These are phyloP conservation scores for Aselliscus stoliczkanus DNA, from an alignment of 2,797 vertebrate genomes.

Conservation along the genomic window DNA sequence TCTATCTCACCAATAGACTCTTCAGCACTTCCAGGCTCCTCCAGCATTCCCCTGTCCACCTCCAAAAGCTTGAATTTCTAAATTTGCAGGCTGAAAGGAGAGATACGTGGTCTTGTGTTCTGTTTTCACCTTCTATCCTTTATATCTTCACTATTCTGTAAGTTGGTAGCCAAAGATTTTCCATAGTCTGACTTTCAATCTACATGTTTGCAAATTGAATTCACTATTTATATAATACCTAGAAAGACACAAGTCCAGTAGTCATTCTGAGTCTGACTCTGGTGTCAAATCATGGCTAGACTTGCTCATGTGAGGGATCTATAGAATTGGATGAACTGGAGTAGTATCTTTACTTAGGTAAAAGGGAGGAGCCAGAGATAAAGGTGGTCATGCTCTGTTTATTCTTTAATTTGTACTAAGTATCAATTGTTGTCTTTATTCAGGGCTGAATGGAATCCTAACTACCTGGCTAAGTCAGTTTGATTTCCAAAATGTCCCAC, in stretches of 20 bases:
- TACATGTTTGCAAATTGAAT: neutral
- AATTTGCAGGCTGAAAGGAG: neutral
- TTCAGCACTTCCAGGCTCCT: neutral
- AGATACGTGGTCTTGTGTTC: neutral
- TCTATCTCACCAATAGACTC: neutral
- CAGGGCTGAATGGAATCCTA: neutral
- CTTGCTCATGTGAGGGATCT: rapidly evolving
- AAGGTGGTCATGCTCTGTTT: neutral
- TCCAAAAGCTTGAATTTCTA: neutral
- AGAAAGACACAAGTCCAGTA: neutral
- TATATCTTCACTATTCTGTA: neutral
- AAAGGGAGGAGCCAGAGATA: neutral
- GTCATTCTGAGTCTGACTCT: neutral
- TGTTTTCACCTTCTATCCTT: neutral
- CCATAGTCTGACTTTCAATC: neutral
- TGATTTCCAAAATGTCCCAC: neutral
- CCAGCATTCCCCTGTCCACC: too few relatives aligned
- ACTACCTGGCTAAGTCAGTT: neutral
- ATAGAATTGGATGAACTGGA: neutral
- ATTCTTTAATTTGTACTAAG: neutral
- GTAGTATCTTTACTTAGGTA: neutral
- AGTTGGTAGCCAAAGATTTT: neutral
- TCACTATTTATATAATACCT: neutral
- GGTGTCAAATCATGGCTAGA: neutral
- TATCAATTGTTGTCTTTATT: neutral